These are phyloP conservation scores for Meteorus sp. DNA, from an alignment of 1,140 invertebrate species.

Conservation along the genomic window DNA sequence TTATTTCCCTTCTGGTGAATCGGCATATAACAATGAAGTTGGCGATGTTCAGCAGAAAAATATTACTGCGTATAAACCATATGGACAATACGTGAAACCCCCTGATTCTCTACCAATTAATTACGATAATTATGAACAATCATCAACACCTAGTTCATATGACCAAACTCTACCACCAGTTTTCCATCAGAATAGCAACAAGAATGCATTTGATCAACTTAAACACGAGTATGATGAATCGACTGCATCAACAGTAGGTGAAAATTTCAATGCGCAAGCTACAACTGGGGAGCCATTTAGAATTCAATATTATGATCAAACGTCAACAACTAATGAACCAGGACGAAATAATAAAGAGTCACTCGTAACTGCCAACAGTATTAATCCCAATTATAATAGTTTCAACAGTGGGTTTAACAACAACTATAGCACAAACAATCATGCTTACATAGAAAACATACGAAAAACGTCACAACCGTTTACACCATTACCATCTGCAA, in stretches of 20 bases:
- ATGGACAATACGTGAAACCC: constrained; percentile 51
- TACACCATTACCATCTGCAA: no score
- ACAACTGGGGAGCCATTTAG: constrained; percentile 41
- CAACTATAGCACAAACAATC: constrained; percentile 12
- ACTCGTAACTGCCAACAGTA: constrained; percentile 41
- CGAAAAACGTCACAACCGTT: no score
- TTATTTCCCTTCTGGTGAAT: constrained; percentile 51
- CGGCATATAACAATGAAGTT: constrained; percentile 46
- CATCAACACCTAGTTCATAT: constrained; percentile 45
- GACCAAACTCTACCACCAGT: constrained; percentile 3
- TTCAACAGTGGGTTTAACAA: constrained; percentile 31
- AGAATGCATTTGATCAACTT: neutral
- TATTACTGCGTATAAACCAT: constrained; percentile 42
- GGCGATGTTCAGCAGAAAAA: constrained; percentile 62
- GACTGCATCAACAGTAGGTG: neutral
- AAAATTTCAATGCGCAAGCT: neutral
- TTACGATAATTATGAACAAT: constrained; percentile 54
- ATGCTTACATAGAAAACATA: no score
- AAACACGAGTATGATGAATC: neutral
- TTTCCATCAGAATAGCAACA: neutral
- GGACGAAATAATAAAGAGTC: constrained; percentile 32
- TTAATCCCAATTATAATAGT: constrained; percentile 41
- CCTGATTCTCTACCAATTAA: constrained; percentile 46
- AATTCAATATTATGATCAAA: constrained; percentile 44
- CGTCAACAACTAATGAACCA: constrained; percentile 26